phyloP scores from a whole-genome alignment of 1,140 invertebrate species.

The Penaeus vannamei region DNA sequence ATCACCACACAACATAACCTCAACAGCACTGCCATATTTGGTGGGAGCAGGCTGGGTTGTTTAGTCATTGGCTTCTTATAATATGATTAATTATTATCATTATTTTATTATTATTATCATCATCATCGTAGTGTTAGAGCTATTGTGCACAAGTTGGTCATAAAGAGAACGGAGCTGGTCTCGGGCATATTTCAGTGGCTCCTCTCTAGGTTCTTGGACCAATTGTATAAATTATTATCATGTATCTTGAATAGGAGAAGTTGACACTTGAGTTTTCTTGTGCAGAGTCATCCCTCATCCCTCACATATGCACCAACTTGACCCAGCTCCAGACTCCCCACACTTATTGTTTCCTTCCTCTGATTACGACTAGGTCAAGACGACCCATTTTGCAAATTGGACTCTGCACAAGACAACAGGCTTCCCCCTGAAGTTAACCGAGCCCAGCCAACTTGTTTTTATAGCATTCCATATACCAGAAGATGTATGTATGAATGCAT shows the following conservation, averaged over 20 bases:
- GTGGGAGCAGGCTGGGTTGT: slow-evolving; percentile 65
- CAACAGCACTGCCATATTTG: slow-evolving; percentile 64
- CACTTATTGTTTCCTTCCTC: slow-evolving; percentile 23
- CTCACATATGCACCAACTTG: slow-evolving; percentile 40
- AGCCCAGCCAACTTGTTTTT: slow-evolving; percentile 61
- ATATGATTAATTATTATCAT: slow-evolving; percentile 53
- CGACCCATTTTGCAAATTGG: slow-evolving; percentile 9
- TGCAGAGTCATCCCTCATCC: slow-evolving; percentile 26
- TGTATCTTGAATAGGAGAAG: slow-evolving; percentile 12
- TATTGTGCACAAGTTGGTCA: slow-evolving; percentile 65
- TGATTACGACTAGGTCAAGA: slow-evolving; percentile 26
- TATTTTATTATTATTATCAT: slow-evolving; percentile 51
- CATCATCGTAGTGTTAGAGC: slow-evolving; percentile 63
- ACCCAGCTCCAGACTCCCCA: slow-evolving; percentile 30
- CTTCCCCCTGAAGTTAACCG: slow-evolving; percentile 46
- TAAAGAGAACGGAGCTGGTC: slow-evolving; percentile 51
- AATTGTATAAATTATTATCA: slow-evolving; percentile 21
- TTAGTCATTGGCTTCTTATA: slow-evolving; percentile 66
- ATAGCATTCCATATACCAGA: slow-evolving; percentile 67
- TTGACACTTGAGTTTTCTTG: slow-evolving; percentile 39
- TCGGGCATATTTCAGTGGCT: slow-evolving; percentile 49
- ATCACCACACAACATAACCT: slow-evolving; percentile 62
- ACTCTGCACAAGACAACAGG: slow-evolving; percentile 39
- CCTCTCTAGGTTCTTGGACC: slow-evolving; percentile 37
- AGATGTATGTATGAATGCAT: slow-evolving; percentile 64